A percentile compares a stretch with the other conserved stretches of the same genome.
phyloP scores from a whole-genome alignment of 2,797 vertebrate genomes.

The Paedocypris micromegethes region DNA sequence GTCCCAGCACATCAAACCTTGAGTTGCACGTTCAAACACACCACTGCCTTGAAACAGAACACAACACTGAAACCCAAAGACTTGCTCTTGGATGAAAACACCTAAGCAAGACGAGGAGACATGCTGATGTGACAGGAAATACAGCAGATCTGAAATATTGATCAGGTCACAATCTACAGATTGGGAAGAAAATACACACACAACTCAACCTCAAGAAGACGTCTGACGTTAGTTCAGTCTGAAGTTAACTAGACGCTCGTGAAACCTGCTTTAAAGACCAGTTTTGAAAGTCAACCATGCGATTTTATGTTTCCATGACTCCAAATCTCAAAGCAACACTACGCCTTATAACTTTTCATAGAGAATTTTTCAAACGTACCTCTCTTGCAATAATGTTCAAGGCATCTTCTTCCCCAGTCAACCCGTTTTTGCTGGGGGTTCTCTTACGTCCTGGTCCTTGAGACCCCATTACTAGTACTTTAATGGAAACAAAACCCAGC shows the following conservation, averaged over 20 bases:
- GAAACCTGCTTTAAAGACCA: no score
- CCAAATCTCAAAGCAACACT: no score
- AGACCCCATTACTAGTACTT: constrained; percentile 71
- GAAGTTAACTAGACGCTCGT: background rate
- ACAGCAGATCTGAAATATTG: no score
- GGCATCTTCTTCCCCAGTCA: constrained; percentile 87
- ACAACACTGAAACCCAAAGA: background rate
- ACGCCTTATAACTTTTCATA: no score
- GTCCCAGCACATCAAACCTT: constrained; percentile 11
- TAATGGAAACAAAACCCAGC: background rate
- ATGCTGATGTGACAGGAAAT: constrained; percentile 18
- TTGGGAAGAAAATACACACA: no score
- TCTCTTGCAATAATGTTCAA: constrained; percentile 87
- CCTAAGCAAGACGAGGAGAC: constrained; percentile 15
- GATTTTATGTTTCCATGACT: background rate
- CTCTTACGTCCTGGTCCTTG: constrained; percentile 84
- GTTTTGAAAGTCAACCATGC: constrained; percentile 3
- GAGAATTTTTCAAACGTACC: constrained; percentile 62
- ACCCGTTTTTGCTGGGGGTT: constrained; percentile 79
- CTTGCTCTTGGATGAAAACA: background rate
- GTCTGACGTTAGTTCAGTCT: background rate
- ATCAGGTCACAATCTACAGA: no score
- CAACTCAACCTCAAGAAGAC: no score
- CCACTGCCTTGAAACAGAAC: background rate
- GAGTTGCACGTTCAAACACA: constrained; percentile 1